Percentiles rank a stretch among this genome's conserved stretches.
These are phyloP conservation scores for Synanthedon vespiformis DNA, from an alignment of 2,888 invertebrate genomes.

Conservation along the genomic window DNA sequence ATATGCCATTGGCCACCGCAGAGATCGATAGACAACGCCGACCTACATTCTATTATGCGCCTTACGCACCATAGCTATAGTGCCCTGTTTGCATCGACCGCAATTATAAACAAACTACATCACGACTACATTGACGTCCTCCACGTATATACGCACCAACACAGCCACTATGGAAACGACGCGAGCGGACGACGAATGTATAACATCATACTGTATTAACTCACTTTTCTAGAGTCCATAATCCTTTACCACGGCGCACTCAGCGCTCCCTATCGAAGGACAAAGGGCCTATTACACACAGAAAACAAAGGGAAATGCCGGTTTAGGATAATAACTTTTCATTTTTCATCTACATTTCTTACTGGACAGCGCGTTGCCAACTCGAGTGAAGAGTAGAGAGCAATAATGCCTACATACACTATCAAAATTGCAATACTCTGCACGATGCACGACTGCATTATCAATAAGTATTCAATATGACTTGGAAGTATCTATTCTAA, in stretches of 20 bases:
- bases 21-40: slow-evolving; percentile 74
- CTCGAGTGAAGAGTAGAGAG: slow-evolving; percentile 33
- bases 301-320: slow-evolving; percentile 66
- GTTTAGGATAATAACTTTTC: slow-evolving; percentile 40
- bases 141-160: slow-evolving; percentile 51
- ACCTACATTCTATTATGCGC: slow-evolving; percentile 56
- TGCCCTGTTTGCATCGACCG: slow-evolving; percentile 42
- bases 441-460: too few relatives aligned
- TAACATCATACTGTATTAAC: slow-evolving; percentile 51
- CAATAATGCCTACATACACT: slow-evolving; percentile 35
- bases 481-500: slow-evolving; percentile 13
- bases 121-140: slow-evolving; percentile 53
- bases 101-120: slow-evolving; percentile 73
- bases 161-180: slow-evolving; percentile 50
- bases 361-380: slow-evolving; percentile 47
- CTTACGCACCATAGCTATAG: slow-evolving; percentile 40
- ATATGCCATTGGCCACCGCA: slow-evolving; percentile 73
- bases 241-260: slow-evolving; percentile 57
- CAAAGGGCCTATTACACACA: slow-evolving; percentile 61
- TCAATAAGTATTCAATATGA: slow-evolving; percentile 6
- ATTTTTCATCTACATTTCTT: slow-evolving; percentile 34
- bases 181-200: slow-evolving; percentile 55
- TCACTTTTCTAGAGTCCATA: slow-evolving; percentile 67
- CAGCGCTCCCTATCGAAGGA: slow-evolving; percentile 58
- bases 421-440: slow-evolving; percentile 36